Evolutionary conservation across 2,888 invertebrate species (phyloP).

Genomic region (Drosophila affinis): DNA sequence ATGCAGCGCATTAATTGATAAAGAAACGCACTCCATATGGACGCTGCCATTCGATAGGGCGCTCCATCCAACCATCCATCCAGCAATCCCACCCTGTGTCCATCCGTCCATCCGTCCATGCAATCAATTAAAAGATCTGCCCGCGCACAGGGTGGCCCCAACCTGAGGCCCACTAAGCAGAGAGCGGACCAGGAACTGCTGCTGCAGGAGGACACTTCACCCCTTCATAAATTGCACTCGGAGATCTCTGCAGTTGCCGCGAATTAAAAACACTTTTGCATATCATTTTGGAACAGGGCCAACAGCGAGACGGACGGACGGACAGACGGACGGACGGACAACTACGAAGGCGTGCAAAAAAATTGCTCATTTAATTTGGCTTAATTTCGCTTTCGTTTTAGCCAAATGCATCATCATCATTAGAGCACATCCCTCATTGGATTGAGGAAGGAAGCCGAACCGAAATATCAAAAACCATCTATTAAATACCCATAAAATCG

Average conservation of each 20-base stretch:
- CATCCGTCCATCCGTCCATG: conserved; percentile 29
- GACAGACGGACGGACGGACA: conserved; percentile 5
- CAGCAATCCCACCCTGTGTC: not conserved
- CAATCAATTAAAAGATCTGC: conserved; percentile 62
- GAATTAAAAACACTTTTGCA: conserved; percentile 75
- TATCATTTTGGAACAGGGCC: conserved; percentile 69
- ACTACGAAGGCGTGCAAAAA: conserved; percentile 3
- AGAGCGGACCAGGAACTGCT: conserved; percentile 21
- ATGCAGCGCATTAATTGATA: conserved; percentile 78
- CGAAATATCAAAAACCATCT: conserved; percentile 53
- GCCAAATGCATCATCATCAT: conserved; percentile 61
- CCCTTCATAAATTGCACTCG: conserved; percentile 40
- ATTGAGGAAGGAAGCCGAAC: conserved; percentile 5
- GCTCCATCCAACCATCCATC: not conserved
- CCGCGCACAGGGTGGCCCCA: conserved; percentile 50
- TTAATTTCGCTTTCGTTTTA: conserved; percentile 68
- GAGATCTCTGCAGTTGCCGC: conserved; percentile 51
- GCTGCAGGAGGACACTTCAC: conserved; percentile 15
- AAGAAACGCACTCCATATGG: conserved; percentile 26
- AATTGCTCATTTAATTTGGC: conserved; percentile 57
- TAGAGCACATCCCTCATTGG: conserved; percentile 23
- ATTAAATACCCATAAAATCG: conserved; percentile 69
- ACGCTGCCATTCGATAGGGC: conserved; percentile 2
- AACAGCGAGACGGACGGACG: conserved; percentile 15
- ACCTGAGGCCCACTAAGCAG: conserved; percentile 31